phyloP scores from a whole-genome alignment of 2,113 vertebrate genomes.

The Ptilonorhynchus violaceus region DNA sequence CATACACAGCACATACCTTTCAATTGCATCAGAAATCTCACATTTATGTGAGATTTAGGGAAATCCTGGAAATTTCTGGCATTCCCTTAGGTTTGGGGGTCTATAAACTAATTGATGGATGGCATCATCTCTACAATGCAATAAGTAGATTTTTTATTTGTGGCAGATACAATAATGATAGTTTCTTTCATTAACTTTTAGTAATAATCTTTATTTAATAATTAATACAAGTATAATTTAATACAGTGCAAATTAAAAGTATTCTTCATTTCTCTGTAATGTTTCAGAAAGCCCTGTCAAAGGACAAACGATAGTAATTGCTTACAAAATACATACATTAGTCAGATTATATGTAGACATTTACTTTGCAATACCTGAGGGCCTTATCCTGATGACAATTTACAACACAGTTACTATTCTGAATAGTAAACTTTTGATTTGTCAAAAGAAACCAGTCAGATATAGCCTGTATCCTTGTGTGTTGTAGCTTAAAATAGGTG shows the following conservation, averaged over 20 bases:
- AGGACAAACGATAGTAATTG: neutral
- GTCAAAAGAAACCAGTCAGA: neutral
- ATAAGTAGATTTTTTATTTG: conserved; percentile 55
- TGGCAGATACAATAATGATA: conserved; percentile 45
- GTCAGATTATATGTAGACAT: neutral
- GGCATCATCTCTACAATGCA: neutral
- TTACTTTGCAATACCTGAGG: neutral
- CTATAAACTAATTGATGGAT: conserved; percentile 23
- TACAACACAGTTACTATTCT: neutral
- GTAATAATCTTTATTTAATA: conserved; percentile 65
- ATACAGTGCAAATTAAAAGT: conserved; percentile 50
- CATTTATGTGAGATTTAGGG: neutral
- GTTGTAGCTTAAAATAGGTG: neutral
- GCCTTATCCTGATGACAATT: neutral
- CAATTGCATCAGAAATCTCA: neutral
- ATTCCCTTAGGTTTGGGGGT: neutral
- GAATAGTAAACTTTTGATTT: neutral
- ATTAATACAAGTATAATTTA: conserved; percentile 60
- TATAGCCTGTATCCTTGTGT: neutral
- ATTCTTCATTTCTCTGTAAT: conserved; percentile 51
- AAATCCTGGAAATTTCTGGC: neutral
- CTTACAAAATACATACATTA: conserved; percentile 34
- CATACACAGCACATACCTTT: neutral
- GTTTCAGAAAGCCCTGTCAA: conserved; percentile 33
- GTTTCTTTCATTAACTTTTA: conserved; percentile 58